Conservation (phyloP, 1,140 invertebrate genomes). For the Aphelenchoides fujianensis region DNA sequence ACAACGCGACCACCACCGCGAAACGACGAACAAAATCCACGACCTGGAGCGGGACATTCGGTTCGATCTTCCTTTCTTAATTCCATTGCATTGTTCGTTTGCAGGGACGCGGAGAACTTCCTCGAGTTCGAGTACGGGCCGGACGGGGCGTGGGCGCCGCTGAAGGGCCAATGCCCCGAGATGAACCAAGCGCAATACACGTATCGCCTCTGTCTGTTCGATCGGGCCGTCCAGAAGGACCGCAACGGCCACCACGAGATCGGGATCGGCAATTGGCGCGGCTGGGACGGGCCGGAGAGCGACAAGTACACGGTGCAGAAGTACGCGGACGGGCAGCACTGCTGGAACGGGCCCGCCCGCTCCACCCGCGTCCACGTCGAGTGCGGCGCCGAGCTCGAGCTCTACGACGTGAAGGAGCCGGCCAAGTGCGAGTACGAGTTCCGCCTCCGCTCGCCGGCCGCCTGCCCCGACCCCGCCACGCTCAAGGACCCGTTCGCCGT, state of each 20-base stretch:
- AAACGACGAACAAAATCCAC: constrained; percentile 74
- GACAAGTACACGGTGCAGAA: constrained; percentile 79
- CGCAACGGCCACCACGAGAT: constrained; percentile 80
- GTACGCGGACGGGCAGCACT: constrained; percentile 75
- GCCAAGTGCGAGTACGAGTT: constrained; percentile 92
- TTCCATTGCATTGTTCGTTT: too few relatives aligned
- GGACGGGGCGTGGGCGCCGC: constrained; percentile 79
- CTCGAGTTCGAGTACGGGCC: constrained; percentile 78
- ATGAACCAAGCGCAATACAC: constrained; percentile 87
- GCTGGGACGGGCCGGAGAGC: constrained; percentile 75
- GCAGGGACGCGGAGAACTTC: constrained; percentile 51
- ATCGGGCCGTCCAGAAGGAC: constrained; percentile 77
- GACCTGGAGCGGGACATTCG: constrained; percentile 79
- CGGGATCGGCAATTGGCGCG: constrained; percentile 80
- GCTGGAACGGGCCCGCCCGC: constrained; percentile 93
- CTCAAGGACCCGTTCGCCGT: constrained; percentile 29
- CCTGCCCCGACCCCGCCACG: constrained; percentile 68
- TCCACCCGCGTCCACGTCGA: constrained; percentile 75
- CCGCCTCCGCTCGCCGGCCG: constrained; percentile 82
- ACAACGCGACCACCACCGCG: constrained; percentile 51
- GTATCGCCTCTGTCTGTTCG: constrained; percentile 90
- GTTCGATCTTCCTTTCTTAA: constrained; percentile 63
- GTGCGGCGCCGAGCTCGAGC: constrained; percentile 80
- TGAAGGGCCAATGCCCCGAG: constrained; percentile 88
- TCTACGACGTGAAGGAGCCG: constrained; percentile 81